These are phyloP conservation scores for Potorous gilbertii DNA, from an alignment of 2,797 vertebrate genomes.

Conservation along the genomic window DNA sequence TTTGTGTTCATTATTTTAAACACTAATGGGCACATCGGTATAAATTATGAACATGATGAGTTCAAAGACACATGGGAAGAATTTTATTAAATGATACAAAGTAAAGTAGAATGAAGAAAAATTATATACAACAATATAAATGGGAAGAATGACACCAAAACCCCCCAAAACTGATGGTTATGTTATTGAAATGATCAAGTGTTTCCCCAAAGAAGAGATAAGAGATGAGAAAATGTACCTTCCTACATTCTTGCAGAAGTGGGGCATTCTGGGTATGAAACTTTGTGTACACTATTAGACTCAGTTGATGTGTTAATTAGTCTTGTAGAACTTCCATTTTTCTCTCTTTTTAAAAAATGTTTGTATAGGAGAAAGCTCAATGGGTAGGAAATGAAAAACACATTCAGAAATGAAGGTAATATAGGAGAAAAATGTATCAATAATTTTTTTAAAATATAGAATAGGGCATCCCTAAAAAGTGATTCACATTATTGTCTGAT, in stretches of 20 bases:
- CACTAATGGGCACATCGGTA: background rate
- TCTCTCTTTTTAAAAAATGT: constrained; percentile 39
- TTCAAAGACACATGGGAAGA: background rate
- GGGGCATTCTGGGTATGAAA: background rate
- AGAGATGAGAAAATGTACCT: background rate
- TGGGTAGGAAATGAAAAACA: background rate
- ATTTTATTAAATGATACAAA: background rate
- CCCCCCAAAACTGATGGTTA: background rate
- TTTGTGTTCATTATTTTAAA: too few species aligned
- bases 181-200: background rate
- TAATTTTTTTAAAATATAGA: background rate
- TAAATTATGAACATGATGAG: background rate
- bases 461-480: too few species aligned
- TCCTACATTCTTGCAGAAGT: background rate
- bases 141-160: background rate
- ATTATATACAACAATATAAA: background rate
- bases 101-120: background rate
- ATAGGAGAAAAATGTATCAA: background rate
- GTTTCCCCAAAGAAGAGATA: background rate
- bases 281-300: background rate
- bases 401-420: background rate
- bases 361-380: background rate
- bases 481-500: background rate
- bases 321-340: background rate
- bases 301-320: background rate